Evolutionary conservation across 35 echinoderm and acorn worm species (phyloP), one percentile per base, ranked within the genome.

Genomic region (Chiridota heheva): DNA sequence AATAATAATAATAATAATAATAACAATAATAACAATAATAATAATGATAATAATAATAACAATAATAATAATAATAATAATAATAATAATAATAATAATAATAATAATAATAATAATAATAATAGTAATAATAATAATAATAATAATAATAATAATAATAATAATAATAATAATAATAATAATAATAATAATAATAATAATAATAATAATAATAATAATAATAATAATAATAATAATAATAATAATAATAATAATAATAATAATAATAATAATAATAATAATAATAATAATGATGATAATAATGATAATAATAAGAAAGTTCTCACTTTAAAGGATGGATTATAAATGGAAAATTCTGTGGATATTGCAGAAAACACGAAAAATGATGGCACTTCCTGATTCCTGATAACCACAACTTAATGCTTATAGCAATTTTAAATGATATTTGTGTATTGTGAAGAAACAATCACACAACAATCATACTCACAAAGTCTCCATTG

Each of bases 1-100:
- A n/a, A n/a, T n/a, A n/a, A n/a, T n/a, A n/a, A n/a, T n/a, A n/a
- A n/a, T n/a, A n/a, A n/a, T n/a, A n/a, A n/a, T n/a, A n/a, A n/a
- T n/a, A n/a, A n/a, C n/a, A 53, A 53, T 53, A 53, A 53, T 53
- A 53, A 53, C 22, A 53, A 53, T 53, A 53, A 53, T 53, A 53
- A 53, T 53, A 53, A 53, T 53, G 22, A 53, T 53, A 53, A 53
- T 53, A 53, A 53, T 53, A 53, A 53, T 53, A 53, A 53, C 22
- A 53, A 53, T 53, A 53, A 53, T 53, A 53, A 22, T 53, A 53
- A 53, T 53, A 53, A 53, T 53, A 53, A 22, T 53, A 53, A 53
- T 53, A 53, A 53, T 53, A 53, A 53, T 53, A 53, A 53, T 53
- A 53, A 53, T 53, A 53, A 53, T 53, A 53, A 53, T 53, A 53